A percentile compares a stretch with the other conserved stretches of the same genome.
Conservation (phyloP, 2,113 vertebrate species). For the Lophius piscatorius region DNA sequence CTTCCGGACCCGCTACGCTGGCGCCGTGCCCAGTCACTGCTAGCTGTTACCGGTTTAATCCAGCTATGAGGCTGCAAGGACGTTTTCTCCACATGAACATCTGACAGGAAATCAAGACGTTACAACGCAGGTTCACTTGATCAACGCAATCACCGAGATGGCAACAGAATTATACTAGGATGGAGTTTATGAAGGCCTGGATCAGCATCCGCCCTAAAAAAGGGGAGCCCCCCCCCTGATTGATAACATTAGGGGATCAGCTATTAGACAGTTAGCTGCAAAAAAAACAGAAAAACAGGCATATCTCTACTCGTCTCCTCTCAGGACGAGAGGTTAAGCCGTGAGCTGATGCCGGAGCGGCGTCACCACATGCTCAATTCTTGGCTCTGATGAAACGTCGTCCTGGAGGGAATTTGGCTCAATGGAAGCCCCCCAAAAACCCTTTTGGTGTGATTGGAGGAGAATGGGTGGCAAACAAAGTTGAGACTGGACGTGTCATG, state of each 20-base stretch:
- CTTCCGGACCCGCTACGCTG: conserved; percentile 45
- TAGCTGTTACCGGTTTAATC: conserved; percentile 42
- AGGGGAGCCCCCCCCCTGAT: conserved; percentile 48
- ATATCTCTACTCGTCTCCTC: not conserved
- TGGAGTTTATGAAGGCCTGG: conserved; percentile 52
- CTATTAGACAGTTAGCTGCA: conserved; percentile 26
- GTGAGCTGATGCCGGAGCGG: conserved; percentile 31
- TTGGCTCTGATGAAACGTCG: conserved; percentile 59
- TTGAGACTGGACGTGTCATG: conserved; percentile 44
- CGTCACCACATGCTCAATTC: conserved; percentile 67
- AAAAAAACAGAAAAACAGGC: conserved; percentile 10
- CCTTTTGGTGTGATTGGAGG: conserved; percentile 48
- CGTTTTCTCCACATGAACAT: conserved; percentile 37
- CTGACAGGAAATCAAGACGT: conserved; percentile 61
- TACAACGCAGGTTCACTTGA: conserved; percentile 59
- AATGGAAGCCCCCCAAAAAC: conserved; percentile 44
- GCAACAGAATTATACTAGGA: conserved; percentile 49
- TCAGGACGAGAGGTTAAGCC: conserved; percentile 24
- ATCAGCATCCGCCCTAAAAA: conserved; percentile 61
- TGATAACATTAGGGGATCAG: conserved; percentile 60
- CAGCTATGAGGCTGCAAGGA: conserved; percentile 49
- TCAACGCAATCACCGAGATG: conserved; percentile 68
- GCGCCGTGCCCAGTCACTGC: conserved; percentile 47
- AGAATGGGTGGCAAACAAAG: conserved; percentile 61
- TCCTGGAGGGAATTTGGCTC: conserved; percentile 45